phyloP scores from a whole-genome alignment of 2,888 invertebrate genomes.

The Serripes groenlandicus region DNA sequence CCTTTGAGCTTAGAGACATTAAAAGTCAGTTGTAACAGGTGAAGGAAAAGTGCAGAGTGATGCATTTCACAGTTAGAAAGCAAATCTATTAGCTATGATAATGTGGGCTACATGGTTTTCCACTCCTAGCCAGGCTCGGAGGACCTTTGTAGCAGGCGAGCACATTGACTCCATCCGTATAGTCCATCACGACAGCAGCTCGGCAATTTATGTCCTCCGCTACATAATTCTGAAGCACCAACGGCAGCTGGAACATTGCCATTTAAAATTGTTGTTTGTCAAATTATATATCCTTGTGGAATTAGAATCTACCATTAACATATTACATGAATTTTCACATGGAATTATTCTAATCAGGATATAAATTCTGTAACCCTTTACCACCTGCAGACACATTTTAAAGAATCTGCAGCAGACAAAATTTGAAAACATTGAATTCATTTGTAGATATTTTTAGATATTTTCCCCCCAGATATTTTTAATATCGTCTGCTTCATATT shows the following conservation, averaged over 20 bases:
- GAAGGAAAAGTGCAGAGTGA: not conserved
- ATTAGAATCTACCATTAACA: not conserved
- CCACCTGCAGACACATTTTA: no score
- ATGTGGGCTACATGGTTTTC: slow-evolving; percentile 8
- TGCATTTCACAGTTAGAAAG: slow-evolving; percentile 3
- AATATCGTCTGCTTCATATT: no score
- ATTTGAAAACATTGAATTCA: no score
- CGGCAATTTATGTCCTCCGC: slow-evolving; percentile 75
- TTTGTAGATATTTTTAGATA: no score
- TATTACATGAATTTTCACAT: no score
- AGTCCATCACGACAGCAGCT: slow-evolving; percentile 74
- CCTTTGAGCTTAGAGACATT: not conserved
- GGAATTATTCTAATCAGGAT: no score
- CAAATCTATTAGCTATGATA: not conserved
- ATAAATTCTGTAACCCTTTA: no score
- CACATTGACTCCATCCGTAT: slow-evolving; percentile 75
- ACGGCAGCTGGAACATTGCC: slow-evolving; percentile 76
- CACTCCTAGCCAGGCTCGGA: slow-evolving; percentile 12
- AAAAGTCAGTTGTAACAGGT: not conserved
- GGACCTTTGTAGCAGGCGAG: slow-evolving; percentile 74
- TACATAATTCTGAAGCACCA: slow-evolving; percentile 72
- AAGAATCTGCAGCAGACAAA: no score
- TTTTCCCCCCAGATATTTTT: no score
- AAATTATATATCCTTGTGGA: not conserved
- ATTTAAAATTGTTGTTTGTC: no score